Evolutionary conservation across 2,888 invertebrate species (phyloP).

Genomic region (Eueremaeus valkanovi): DNA sequence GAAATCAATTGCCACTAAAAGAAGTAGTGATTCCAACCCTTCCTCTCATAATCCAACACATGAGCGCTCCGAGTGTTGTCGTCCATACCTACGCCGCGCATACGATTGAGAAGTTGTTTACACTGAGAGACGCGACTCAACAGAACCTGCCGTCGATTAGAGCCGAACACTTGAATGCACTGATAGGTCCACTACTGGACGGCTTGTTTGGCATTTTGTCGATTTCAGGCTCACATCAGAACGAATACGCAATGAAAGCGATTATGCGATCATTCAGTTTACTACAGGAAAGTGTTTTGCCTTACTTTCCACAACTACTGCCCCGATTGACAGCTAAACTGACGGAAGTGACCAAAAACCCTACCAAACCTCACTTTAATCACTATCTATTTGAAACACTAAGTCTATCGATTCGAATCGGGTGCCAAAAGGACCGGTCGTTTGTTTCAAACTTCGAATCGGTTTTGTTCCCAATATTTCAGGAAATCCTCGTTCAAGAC

Average conservation of each 20-base stretch:
- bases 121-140: conserved; percentile 62
- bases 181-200: conserved; percentile 65
- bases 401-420: conserved; percentile 71
- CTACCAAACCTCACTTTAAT: conserved; percentile 95
- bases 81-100: conserved; percentile 94
- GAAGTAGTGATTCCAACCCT: conserved; percentile 70
- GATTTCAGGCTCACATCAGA: conserved; percentile 73
- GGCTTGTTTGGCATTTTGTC: conserved; percentile 73
- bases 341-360: conserved; percentile 76
- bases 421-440: conserved; percentile 70
- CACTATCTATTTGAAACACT: conserved; percentile 96
- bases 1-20: conserved; percentile 73
- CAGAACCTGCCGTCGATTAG: conserved; percentile 50
- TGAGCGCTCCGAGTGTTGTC: conserved; percentile 72
- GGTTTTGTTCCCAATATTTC: conserved; percentile 89
- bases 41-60: conserved; percentile 72
- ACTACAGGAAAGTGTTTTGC: conserved; percentile 73
- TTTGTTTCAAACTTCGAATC: conserved; percentile 85
- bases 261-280: conserved; percentile 82
- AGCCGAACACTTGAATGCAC: conserved; percentile 60
- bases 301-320: conserved; percentile 72
- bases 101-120: conserved; percentile 79
- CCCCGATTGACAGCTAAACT: conserved; percentile 80
- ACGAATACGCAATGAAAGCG: conserved; percentile 97
- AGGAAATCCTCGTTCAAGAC: conserved; percentile 88